Percentiles rank a stretch among this genome's conserved stretches.
phyloP scores from a whole-genome alignment of 2,113 vertebrate genomes.

The Odobenus rosmarus region DNA sequence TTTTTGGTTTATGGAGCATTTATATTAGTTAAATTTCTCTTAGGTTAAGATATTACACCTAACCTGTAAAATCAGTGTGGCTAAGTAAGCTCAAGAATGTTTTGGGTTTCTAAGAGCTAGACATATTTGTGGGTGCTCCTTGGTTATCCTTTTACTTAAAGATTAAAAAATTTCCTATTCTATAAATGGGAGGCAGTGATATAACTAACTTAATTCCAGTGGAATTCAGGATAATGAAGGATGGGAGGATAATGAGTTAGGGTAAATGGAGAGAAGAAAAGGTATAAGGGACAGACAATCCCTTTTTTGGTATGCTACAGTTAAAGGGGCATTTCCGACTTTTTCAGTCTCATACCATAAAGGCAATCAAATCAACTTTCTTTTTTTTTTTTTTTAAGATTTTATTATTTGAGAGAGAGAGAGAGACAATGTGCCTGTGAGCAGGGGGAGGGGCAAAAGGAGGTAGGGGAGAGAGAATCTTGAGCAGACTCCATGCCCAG shows the following conservation, averaged over 20 bases:
- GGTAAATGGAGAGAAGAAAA: background rate
- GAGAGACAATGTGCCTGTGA: background rate
- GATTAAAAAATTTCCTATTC: background rate
- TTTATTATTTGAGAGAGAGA: background rate
- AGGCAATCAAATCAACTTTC: background rate
- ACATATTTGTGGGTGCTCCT: background rate
- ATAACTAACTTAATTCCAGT: background rate
- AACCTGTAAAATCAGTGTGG: background rate
- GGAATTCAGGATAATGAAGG: background rate
- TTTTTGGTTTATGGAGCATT: background rate
- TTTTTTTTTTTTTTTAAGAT: background rate
- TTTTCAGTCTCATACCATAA: background rate
- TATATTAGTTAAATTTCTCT: slow-evolving; percentile 33
- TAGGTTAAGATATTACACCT: background rate
- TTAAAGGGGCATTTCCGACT: background rate
- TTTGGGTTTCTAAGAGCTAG: slow-evolving; percentile 32
- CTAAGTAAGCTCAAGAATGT: background rate
- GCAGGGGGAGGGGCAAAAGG: background rate
- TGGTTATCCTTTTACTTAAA: slow-evolving; percentile 14
- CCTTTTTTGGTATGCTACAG: background rate
- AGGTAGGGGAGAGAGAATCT: background rate
- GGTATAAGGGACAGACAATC: background rate
- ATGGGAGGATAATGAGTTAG: background rate
- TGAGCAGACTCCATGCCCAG: background rate
- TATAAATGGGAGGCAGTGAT: background rate